phyloP scores from a whole-genome alignment of 1,140 invertebrate genomes.

The Brachionus koreanus region DNA sequence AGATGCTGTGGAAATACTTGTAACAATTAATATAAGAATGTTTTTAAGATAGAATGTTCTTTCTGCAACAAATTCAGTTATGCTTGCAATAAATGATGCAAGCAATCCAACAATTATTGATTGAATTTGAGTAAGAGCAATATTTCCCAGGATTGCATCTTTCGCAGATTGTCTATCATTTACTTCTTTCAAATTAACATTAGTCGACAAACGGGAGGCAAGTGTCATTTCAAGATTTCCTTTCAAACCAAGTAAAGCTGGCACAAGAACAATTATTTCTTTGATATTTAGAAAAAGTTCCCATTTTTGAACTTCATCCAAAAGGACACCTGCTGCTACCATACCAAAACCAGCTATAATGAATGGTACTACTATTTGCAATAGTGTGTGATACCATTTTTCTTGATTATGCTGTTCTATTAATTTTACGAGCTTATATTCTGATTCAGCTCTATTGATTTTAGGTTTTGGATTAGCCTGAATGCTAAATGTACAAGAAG shows the following conservation, averaged over 20 bases:
- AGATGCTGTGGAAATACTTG: conserved; percentile 83
- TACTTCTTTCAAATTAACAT: conserved; percentile 57
- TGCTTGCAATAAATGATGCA: conserved; percentile 76
- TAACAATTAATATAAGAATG: conserved; percentile 77
- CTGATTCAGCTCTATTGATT: conserved; percentile 10
- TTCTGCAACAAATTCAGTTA: conserved; percentile 76
- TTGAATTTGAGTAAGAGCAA: conserved; percentile 84
- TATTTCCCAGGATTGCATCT: conserved; percentile 75
- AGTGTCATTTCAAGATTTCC: conserved; percentile 97
- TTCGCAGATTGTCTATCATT: conserved; percentile 59
- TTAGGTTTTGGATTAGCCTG: neutral
- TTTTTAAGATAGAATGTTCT: conserved; percentile 76
- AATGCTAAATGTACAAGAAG: neutral
- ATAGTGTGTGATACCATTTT: conserved; percentile 46
- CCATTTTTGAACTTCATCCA: neutral
- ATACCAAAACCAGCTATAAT: conserved; percentile 84
- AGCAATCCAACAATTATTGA: conserved; percentile 88
- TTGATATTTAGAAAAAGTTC: conserved; percentile 48
- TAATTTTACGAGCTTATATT: neutral
- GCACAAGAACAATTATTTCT: conserved; percentile 89
- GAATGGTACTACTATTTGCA: conserved; percentile 84
- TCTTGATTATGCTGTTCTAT: neutral
- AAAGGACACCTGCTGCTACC: conserved; percentile 77
- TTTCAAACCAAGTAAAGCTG: conserved; percentile 87
- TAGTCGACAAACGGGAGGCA: conserved; percentile 83